A percentile compares a stretch with the other conserved stretches of the same genome.
phyloP scores from a whole-genome alignment of 2,888 invertebrate species.

The Plusia festucae region DNA sequence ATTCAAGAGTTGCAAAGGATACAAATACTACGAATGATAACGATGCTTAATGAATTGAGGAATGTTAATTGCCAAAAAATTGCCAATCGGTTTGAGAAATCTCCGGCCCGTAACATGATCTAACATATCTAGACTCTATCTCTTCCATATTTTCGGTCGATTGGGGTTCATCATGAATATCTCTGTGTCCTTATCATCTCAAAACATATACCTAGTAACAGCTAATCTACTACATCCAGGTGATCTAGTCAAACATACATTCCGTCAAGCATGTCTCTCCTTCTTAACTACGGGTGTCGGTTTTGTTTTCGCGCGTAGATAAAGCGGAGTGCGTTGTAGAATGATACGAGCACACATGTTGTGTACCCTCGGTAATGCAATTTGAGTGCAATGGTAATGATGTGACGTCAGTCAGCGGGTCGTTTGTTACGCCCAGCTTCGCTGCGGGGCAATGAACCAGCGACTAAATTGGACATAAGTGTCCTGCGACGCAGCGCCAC shows the following conservation, averaged over 20 bases:
- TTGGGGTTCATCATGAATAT: too few relatives aligned
- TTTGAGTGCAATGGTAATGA: constrained; percentile 80
- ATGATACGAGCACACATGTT: constrained; percentile 25
- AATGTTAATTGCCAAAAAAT: background rate
- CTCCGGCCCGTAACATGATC: background rate
- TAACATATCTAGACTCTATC: too few relatives aligned
- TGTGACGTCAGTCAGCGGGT: constrained; percentile 81
- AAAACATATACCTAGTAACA: background rate
- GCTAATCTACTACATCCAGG: background rate
- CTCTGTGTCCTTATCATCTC: background rate
- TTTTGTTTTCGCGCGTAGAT: constrained; percentile 27
- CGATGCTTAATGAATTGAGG: background rate
- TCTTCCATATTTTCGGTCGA: background rate
- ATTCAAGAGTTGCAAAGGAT: background rate
- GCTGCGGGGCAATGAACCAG: constrained; percentile 83
- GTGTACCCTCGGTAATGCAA: constrained; percentile 67
- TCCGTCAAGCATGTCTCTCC: background rate
- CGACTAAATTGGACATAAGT: constrained; percentile 85
- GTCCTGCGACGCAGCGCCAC: constrained; percentile 77
- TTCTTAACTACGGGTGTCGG: constrained; percentile 3
- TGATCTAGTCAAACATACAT: background rate
- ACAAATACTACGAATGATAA: background rate
- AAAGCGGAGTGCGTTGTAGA: constrained; percentile 28
- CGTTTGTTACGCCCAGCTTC: constrained; percentile 75
- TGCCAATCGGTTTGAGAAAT: background rate